Base-by-base conservation (phyloP, 2,113 vertebrate species). In the Fregata magnificens region DNA sequence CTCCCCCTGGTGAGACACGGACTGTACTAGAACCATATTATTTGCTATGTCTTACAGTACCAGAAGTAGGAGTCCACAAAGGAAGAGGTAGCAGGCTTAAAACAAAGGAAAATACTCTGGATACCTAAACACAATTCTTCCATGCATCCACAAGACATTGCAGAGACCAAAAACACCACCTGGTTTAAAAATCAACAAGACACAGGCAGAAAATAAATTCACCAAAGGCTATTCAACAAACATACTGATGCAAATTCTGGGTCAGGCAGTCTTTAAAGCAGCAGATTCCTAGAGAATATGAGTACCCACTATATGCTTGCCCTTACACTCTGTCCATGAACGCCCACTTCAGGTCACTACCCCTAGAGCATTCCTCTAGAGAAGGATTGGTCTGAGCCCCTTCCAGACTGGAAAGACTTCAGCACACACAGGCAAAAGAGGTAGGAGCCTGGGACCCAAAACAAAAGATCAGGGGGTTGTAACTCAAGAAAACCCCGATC, bases 1-100 rank as follows among this genome's bases (percentile, higher is more conserved):
- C 5, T 61, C 16, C 19, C 36, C 18, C 16, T 26, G 40, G 25
- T 24, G 53, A 65, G 40, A 70, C 0, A 0, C 2, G 29, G 45
- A 26, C 45, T 31, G 14, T 26, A 49, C 21, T 34, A 56, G 44
- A 32, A n/a, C 32, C 2, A 0, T 24, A 11, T 49, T 44, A 45
- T n/a, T 69, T 82, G 15, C 26, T 34, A 1, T 24, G 4, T 78
- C 36, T n/a, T 17, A 52, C 45, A 66, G 55, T 31, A 62, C 49
- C 18, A 85, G 44, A 50, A 81, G 17, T 6, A 59, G 59, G 18
- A 81, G 25, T 42, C 8, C 50, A 55, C 65, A 44, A 77, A 87
- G 16, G 16, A 76, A 69, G 38, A 82, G 6, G 25, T 3, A 69
- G n/a, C 3, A 13, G n/a, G n/a, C 21, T 77, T 72, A 32, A 70